These are phyloP conservation scores for Saimiri boliviensis DNA, from an alignment of 2,113 vertebrate genomes.

Conservation along the genomic window DNA sequence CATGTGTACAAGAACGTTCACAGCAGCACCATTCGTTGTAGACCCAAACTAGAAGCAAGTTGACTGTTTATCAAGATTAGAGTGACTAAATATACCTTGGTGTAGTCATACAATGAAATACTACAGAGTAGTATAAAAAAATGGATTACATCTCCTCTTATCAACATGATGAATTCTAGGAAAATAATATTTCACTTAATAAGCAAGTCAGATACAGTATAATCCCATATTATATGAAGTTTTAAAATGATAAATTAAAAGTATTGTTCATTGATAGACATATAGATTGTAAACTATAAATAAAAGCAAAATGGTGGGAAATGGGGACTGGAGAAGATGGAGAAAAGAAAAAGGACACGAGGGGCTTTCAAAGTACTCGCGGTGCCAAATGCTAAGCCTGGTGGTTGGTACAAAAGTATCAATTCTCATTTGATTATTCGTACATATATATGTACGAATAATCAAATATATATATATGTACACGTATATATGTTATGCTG, in stretches of 20 bases:
- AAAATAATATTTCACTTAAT: not conserved
- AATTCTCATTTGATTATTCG: not conserved
- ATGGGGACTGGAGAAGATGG: not conserved
- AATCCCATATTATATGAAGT: not conserved
- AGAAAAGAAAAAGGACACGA: not conserved
- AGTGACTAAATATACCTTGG: not conserved
- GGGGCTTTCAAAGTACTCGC: not conserved
- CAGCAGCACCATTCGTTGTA: not conserved
- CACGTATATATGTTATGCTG: not conserved
- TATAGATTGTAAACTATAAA: not conserved
- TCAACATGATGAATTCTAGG: not conserved
- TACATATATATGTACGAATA: not conserved
- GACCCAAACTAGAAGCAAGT: not conserved
- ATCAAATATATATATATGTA: not conserved
- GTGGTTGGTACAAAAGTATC: not conserved
- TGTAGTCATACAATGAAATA: not conserved
- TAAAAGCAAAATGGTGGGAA: not conserved
- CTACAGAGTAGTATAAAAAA: not conserved
- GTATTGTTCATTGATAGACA: not conserved
- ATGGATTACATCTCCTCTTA: not conserved
- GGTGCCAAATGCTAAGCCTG: not conserved
- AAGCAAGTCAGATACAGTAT: not conserved
- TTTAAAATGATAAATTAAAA: not conserved
- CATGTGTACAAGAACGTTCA: not conserved
- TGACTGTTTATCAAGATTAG: not conserved